These are phyloP conservation scores for Brachyalestes nurse DNA, from an alignment of 2,797 vertebrate genomes.

Conservation along the genomic window DNA sequence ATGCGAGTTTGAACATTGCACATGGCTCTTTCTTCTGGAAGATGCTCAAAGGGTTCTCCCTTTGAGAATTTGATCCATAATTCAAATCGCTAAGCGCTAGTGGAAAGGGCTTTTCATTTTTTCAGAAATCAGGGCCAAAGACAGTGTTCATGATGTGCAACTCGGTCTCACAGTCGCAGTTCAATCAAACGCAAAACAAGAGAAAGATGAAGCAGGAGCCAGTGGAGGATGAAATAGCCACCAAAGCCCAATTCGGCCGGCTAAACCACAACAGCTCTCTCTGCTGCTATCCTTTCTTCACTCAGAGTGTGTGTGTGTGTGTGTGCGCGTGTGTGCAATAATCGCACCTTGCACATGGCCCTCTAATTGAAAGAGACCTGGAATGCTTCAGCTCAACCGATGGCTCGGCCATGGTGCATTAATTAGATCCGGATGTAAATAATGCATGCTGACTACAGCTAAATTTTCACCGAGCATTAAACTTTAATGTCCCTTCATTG, in stretches of 20 bases:
- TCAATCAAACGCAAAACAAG: conserved; percentile 61
- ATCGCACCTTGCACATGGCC: background rate
- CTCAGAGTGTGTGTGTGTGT: background rate
- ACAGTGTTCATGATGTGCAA: conserved; percentile 26
- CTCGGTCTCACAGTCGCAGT: conserved; percentile 2
- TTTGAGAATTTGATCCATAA: conserved; percentile 7
- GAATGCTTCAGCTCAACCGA: conserved; percentile 40
- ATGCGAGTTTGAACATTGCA: background rate
- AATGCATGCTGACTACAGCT: conserved; percentile 76
- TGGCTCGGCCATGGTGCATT: conserved; percentile 54
- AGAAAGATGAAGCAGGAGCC: conserved; percentile 17
- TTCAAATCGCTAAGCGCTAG: background rate
- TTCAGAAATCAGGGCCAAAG: background rate
- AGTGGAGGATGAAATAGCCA: conserved; percentile 64
- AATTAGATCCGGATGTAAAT: conserved; percentile 79
- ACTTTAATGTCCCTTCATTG: conserved; percentile 67
- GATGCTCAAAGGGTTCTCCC: background rate
- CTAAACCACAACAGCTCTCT: conserved; percentile 41
- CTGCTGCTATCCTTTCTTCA: conserved; percentile 10
- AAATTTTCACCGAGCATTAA: conserved; percentile 69
- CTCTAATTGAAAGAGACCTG: conserved; percentile 47
- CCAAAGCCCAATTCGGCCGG: conserved; percentile 56
- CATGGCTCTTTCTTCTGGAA: conserved; percentile 7
- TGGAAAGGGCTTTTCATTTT: background rate
- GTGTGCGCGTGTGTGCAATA: conserved; percentile 1